phyloP scores from a whole-genome alignment of 2,888 invertebrate species.

The Limnephilus auricula region DNA sequence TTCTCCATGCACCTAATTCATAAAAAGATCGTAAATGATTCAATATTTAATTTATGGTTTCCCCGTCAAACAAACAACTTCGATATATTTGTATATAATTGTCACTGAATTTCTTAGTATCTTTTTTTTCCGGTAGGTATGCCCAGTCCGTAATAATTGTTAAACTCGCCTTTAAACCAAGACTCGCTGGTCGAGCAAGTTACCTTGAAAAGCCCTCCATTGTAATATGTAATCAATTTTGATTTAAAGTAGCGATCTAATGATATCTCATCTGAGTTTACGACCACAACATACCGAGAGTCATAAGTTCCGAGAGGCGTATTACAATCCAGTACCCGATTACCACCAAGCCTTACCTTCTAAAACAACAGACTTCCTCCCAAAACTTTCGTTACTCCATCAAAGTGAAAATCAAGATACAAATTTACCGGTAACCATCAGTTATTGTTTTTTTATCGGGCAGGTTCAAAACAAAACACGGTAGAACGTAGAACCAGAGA shows the following conservation, averaged over 20 bases:
- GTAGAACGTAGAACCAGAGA: slow-evolving; percentile 29
- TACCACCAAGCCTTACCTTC: not conserved
- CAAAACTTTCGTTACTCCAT: slow-evolving; percentile 36
- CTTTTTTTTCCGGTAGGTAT: no score
- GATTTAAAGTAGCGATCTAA: slow-evolving; percentile 42
- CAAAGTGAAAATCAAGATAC: slow-evolving; percentile 34
- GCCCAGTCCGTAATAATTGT: not conserved
- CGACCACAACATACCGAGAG: slow-evolving; percentile 14
- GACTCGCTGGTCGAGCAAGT: not conserved
- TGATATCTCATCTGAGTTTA: slow-evolving; percentile 38
- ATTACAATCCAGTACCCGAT: slow-evolving; percentile 7
- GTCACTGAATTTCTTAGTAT: no score
- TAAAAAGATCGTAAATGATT: no score
- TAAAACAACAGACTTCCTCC: slow-evolving; percentile 21
- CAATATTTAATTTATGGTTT: no score
- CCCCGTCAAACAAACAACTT: no score
- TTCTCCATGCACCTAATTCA: no score
- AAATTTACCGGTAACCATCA: slow-evolving; percentile 50
- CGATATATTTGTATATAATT: no score
- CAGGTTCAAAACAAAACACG: slow-evolving; percentile 41
- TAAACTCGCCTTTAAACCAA: not conserved
- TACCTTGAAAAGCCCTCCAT: slow-evolving; percentile 12
- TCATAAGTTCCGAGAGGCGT: slow-evolving; percentile 16
- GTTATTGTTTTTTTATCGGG: slow-evolving; percentile 50
- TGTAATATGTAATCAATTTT: slow-evolving; percentile 44